These are phyloP conservation scores for Nasonia vitripennis DNA, from an alignment of 1,140 invertebrate genomes.

Conservation along the genomic window DNA sequence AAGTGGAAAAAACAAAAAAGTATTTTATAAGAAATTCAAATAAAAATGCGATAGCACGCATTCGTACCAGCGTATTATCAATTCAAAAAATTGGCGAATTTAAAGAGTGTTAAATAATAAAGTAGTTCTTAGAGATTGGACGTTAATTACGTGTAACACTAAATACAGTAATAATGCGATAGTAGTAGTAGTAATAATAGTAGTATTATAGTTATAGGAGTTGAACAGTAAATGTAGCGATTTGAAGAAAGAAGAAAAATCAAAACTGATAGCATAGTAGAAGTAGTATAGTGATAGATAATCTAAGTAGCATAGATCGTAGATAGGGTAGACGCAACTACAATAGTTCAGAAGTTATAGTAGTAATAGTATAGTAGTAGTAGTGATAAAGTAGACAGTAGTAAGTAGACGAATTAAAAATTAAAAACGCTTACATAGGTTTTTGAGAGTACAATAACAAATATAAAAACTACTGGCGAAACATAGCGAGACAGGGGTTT, in stretches of 20 bases:
- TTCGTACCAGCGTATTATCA: slow-evolving; percentile 47
- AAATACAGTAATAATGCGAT: slow-evolving; percentile 50
- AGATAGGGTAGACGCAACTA: slow-evolving; percentile 47
- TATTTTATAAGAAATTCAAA: slow-evolving; percentile 44
- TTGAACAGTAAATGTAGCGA: slow-evolving; percentile 44
- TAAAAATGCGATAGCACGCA: slow-evolving; percentile 52
- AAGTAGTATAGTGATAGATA: slow-evolving; percentile 48
- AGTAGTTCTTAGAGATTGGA: slow-evolving; percentile 42
- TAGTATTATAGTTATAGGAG: slow-evolving; percentile 50
- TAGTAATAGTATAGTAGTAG: slow-evolving; percentile 22
- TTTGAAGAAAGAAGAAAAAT: slow-evolving; percentile 39
- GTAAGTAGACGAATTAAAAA: slow-evolving; percentile 48
- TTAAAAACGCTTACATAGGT: slow-evolving; percentile 52
- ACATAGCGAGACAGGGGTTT: slow-evolving; percentile 49
- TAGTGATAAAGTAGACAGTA: slow-evolving; percentile 38
- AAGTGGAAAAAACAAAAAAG: slow-evolving; percentile 46
- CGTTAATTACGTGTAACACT: slow-evolving; percentile 49
- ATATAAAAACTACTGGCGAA: slow-evolving; percentile 53
- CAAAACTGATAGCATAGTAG: slow-evolving; percentile 54
- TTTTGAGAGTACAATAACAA: slow-evolving; percentile 52
- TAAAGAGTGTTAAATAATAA: slow-evolving; percentile 50
- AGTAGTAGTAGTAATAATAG: slow-evolving; percentile 51
- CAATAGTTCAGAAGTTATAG: slow-evolving; percentile 43
- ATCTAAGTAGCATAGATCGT: slow-evolving; percentile 51
- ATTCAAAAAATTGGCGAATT: slow-evolving; percentile 43